A percentile compares a stretch with the other conserved stretches of the same genome.
Conservation (phyloP, 2,113 vertebrate species). For the Baryphthengus martii region DNA sequence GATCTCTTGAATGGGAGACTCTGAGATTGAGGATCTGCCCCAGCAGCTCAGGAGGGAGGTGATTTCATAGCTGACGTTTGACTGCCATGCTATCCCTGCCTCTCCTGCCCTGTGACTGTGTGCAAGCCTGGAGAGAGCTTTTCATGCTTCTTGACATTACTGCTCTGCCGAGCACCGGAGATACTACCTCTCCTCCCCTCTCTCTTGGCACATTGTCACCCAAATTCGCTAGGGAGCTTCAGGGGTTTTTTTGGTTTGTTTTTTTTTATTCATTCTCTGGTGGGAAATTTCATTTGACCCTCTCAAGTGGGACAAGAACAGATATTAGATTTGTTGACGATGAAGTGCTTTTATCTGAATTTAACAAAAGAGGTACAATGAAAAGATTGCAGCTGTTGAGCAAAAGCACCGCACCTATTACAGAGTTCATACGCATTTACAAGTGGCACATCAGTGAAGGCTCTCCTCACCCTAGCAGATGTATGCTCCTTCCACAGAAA, state of each 20-base stretch:
- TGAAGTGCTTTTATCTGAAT: constrained; percentile 54
- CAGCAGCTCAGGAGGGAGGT: neutral
- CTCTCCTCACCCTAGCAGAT: constrained; percentile 34
- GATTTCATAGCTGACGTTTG: neutral
- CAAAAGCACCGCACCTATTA: neutral
- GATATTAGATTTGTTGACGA: constrained; percentile 53
- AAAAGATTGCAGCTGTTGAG: constrained; percentile 61
- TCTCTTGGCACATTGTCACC: neutral
- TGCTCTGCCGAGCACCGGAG: neutral
- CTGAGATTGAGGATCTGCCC: neutral
- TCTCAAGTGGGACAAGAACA: constrained; percentile 56
- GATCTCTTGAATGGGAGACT: fast-evolving
- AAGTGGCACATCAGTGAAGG: constrained; percentile 50
- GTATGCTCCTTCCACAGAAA: constrained; percentile 1
- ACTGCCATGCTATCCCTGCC: neutral
- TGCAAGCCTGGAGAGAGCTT: neutral
- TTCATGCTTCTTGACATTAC: neutral
- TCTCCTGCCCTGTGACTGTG: neutral
- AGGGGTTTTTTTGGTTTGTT: neutral
- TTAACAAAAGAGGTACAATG: constrained; percentile 22
- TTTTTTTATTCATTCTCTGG: constrained; percentile 33
- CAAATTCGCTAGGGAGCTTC: neutral
- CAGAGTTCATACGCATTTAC: constrained; percentile 46
- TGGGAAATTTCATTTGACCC: constrained; percentile 61
- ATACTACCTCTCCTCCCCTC: neutral